Conservation (phyloP, 1,140 invertebrate genomes). For the Latrodectus geometricus region DNA sequence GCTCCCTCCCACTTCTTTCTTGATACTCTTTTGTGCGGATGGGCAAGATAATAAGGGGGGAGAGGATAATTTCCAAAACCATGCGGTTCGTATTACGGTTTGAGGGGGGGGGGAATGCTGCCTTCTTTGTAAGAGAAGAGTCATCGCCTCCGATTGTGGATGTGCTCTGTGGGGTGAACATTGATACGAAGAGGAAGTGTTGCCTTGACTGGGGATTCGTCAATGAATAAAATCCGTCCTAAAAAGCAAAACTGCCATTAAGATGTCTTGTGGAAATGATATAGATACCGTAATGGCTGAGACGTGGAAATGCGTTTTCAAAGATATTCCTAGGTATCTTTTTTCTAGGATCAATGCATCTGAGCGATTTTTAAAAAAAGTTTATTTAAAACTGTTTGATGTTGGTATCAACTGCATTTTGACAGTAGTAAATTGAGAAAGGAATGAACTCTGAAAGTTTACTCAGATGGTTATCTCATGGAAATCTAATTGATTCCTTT, state of each 20-base stretch:
- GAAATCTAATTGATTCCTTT: too few relatives aligned
- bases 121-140: not conserved
- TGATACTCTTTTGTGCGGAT: constrained; percentile 27
- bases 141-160: constrained; percentile 29
- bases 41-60: constrained; percentile 52
- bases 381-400: too few relatives aligned
- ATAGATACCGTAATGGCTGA: too few relatives aligned
- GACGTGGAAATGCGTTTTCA: too few relatives aligned
- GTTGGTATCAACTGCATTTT: too few relatives aligned
- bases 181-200: constrained; percentile 40
- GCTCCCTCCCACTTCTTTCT: constrained; percentile 11
- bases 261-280: too few relatives aligned
- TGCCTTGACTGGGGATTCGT: not conserved
- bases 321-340: too few relatives aligned
- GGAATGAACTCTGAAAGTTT: too few relatives aligned
- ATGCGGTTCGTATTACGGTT: constrained; percentile 24
- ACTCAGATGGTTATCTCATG: too few relatives aligned
- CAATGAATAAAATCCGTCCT: constrained; percentile 12
- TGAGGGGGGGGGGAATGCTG: not conserved
- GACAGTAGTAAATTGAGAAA: too few relatives aligned
- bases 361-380: too few relatives aligned
- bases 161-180: constrained; percentile 39
- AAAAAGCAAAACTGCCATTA: not conserved
- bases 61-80: constrained; percentile 20
- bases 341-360: too few relatives aligned